Evolutionary conservation across 2,888 invertebrate genomes (phyloP).

Genomic region (Aphodius granarius): DNA sequence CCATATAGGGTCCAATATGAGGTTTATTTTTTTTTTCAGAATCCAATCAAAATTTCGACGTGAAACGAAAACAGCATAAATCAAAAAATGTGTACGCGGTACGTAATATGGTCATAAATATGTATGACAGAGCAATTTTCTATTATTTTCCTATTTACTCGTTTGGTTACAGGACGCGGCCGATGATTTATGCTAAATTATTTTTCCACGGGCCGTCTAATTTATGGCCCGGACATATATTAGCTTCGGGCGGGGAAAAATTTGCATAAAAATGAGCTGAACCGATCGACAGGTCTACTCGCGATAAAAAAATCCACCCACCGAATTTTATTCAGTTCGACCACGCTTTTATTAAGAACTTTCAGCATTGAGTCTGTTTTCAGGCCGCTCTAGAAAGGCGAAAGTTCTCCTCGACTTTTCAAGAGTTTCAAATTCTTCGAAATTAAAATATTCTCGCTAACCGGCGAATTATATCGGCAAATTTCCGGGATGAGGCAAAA

Average conservation of each 20-base stretch:
- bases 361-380: neutral
- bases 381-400: neutral
- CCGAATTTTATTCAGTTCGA: neutral
- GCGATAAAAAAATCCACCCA: neutral
- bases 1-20: too few relatives aligned
- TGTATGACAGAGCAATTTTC: slow-evolving; percentile 10
- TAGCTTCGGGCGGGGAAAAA: slow-evolving; percentile 3
- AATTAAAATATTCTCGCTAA: neutral
- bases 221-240: slow-evolving; percentile 1
- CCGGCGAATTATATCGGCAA: neutral
- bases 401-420: neutral
- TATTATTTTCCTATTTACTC: slow-evolving; percentile 12
- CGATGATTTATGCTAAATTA: slow-evolving; percentile 11
- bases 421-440: neutral
- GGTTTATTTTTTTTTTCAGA: neutral
- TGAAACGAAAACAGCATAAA: neutral
- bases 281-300: neutral
- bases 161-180: neutral
- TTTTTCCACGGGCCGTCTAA: slow-evolving; percentile 4
- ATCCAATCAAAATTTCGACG: neutral
- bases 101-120: neutral
- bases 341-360: neutral
- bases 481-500: neutral
- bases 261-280: neutral
- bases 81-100: neutral